A percentile compares a stretch with the other conserved stretches of the same genome.
These are phyloP conservation scores for Lydus trimaculatus DNA, from an alignment of 2,888 invertebrate species.

Conservation along the genomic window DNA sequence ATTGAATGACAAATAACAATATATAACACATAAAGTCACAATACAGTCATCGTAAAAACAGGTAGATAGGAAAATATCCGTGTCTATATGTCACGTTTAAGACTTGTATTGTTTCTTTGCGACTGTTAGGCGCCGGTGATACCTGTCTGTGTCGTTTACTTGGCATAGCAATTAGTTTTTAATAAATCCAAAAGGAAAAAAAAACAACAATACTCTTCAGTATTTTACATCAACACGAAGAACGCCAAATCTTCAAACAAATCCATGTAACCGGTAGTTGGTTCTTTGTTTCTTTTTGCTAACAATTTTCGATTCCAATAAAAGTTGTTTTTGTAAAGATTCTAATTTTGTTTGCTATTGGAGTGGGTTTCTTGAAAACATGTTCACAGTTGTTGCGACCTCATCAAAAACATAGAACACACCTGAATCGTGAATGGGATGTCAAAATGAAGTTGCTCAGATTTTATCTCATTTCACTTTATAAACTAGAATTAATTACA, in stretches of 20 bases:
- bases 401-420: conserved; percentile 8
- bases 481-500: conserved; percentile 8
- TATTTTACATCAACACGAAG: background rate
- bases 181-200: conserved; percentile 34
- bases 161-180: conserved; percentile 57
- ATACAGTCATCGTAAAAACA: conserved; percentile 41
- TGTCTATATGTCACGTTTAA: conserved; percentile 54
- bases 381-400: conserved; percentile 6
- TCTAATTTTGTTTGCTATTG: background rate
- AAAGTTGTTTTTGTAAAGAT: background rate
- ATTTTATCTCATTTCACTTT: conserved; percentile 8
- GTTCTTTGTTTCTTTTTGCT: background rate
- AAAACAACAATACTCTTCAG: background rate
- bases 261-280: background rate
- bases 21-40: conserved; percentile 36
- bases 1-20: background rate
- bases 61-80: conserved; percentile 48
- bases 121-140: conserved; percentile 56
- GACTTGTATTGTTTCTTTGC: conserved; percentile 55
- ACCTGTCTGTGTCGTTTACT: conserved; percentile 56
- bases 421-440: conserved; percentile 10
- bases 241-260: background rate
- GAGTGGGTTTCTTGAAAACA: background rate
- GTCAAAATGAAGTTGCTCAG: conserved; percentile 5
- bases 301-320: background rate